Evolutionary conservation across 2,797 vertebrate genomes (phyloP).

Genomic region (Sibirionetta formosa): DNA sequence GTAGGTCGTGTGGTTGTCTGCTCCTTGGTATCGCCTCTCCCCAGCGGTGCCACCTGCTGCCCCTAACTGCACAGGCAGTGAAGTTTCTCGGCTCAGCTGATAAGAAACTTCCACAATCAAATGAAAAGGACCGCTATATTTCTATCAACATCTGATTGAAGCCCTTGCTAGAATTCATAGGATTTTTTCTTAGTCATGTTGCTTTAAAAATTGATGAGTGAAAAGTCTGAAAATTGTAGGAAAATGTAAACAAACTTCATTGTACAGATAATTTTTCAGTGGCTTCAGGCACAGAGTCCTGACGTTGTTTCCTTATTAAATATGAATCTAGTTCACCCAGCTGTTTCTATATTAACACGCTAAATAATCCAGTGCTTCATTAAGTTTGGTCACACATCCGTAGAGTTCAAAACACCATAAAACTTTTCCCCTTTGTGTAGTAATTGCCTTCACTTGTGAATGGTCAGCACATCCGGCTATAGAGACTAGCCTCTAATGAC

Average conservation of each 20-base stretch:
- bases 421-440: background rate
- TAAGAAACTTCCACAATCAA: background rate
- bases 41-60: accelerated
- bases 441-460: conserved; percentile 17
- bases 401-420: conserved; percentile 8
- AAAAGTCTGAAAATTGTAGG: background rate
- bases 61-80: background rate
- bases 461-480: background rate
- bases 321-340: conserved; percentile 28
- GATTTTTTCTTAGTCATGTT: background rate
- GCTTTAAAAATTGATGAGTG: background rate
- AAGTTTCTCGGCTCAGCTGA: background rate
- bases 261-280: conserved; percentile 5
- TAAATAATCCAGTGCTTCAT: conserved; percentile 44
- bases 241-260: background rate
- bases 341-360: conserved; percentile 38
- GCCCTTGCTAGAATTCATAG: background rate
- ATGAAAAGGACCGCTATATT: background rate
- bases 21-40: background rate
- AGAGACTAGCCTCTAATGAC: background rate
- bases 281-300: background rate
- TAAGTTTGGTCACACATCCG: background rate
- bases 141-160: background rate
- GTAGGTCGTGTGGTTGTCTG: background rate
- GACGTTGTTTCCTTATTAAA: conserved; percentile 9